Percentiles rank a stretch among this genome's conserved stretches.
Evolutionary conservation across 2,113 vertebrate species (phyloP).

Genomic region (Pseudorectes ferrugineus): DNA sequence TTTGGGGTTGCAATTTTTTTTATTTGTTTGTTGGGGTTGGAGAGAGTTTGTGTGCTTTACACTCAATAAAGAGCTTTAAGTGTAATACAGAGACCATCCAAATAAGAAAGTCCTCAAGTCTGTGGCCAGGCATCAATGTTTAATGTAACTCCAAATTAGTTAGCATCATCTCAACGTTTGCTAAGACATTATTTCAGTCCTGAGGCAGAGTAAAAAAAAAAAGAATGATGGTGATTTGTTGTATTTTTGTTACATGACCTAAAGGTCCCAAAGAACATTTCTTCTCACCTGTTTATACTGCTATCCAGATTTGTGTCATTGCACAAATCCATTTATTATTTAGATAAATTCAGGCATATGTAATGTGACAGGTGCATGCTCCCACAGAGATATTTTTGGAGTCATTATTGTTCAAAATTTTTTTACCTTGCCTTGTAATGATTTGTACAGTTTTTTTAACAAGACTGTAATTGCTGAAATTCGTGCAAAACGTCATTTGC

Average conservation of each 20-base stretch:
- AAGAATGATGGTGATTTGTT: background rate
- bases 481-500: background rate
- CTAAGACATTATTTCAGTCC: background rate
- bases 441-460: background rate
- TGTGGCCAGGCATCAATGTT: background rate
- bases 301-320: background rate
- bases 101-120: background rate
- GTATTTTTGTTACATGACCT: background rate
- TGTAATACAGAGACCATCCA: background rate
- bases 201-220: background rate
- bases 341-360: background rate
- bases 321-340: background rate
- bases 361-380: background rate
- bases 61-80: background rate
- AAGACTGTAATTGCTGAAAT: background rate
- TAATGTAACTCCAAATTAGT: background rate
- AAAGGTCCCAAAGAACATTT: background rate
- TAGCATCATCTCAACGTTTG: background rate
- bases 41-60: background rate
- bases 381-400: background rate
- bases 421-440: background rate
- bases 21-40: background rate
- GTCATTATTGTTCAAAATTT: background rate
- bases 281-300: background rate
- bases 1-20: background rate